Evolutionary conservation across 1,140 invertebrate species (phyloP).

Genomic region (Drosophila kepulauana): DNA sequence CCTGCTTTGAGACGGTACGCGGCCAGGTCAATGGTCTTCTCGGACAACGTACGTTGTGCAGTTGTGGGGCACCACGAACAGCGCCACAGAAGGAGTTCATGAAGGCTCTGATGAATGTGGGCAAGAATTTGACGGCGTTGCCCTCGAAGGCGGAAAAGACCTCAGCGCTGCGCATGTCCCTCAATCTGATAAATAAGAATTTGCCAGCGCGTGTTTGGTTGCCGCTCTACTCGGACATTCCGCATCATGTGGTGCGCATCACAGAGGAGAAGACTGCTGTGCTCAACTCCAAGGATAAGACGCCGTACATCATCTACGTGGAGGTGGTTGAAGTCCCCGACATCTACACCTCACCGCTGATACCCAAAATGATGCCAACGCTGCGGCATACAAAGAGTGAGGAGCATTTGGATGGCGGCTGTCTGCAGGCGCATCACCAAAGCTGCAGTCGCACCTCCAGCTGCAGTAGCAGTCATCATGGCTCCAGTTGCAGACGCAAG

Average conservation of each 20-base stretch:
- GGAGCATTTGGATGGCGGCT: conserved; percentile 87
- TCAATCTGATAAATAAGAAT: conserved; percentile 97
- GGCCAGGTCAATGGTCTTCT: conserved; percentile 91
- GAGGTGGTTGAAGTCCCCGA: conserved; percentile 98
- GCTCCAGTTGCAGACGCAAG: conserved; percentile 69
- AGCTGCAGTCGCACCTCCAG: conserved; percentile 72
- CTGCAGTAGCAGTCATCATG: conserved; percentile 72
- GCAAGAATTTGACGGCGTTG: conserved; percentile 94
- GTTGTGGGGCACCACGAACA: conserved; percentile 92
- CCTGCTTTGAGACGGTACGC: conserved; percentile 89
- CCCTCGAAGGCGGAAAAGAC: conserved; percentile 98
- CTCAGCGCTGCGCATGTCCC: conserved; percentile 94
- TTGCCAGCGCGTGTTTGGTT: conserved; percentile 99
- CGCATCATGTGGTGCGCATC: conserved; percentile 95
- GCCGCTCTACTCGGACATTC: conserved; percentile 96
- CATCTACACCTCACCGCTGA: conserved; percentile 92
- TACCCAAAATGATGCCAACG: conserved; percentile 91
- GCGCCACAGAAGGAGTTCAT: conserved; percentile 95
- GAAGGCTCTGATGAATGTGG: conserved; percentile 94
- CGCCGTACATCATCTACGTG: conserved; percentile 98
- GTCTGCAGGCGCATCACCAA: conserved; percentile 59
- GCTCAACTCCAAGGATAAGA: conserved; percentile 99
- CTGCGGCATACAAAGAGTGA: conserved; percentile 96
- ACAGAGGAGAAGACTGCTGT: conserved; percentile 97
- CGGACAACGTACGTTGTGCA: conserved; percentile 90